These are phyloP conservation scores for Anguilla rostrata DNA, from an alignment of 2,113 vertebrate genomes.

Conservation along the genomic window DNA sequence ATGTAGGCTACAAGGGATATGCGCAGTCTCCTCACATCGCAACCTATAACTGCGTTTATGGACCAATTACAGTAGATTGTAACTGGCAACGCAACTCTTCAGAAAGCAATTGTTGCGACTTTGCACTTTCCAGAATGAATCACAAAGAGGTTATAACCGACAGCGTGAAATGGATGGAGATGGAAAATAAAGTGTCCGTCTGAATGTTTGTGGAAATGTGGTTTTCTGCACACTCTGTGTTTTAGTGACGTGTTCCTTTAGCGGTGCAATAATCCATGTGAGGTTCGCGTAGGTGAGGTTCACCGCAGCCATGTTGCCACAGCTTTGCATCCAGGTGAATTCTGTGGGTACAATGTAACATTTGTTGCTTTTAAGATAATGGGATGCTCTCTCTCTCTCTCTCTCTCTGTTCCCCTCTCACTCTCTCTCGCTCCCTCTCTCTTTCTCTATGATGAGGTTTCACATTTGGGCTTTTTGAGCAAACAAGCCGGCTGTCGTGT, in stretches of 20 bases:
- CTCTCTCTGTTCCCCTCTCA: neutral
- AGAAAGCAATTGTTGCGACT: neutral
- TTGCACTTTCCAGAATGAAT: neutral
- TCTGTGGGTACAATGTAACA: neutral
- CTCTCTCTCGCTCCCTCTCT: slow-evolving; percentile 1
- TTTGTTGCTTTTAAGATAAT: slow-evolving; percentile 18
- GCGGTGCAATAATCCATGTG: neutral
- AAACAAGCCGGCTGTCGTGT: slow-evolving; percentile 27
- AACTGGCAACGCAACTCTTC: neutral
- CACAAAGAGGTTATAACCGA: neutral
- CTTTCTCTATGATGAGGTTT: neutral
- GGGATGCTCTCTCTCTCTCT: neutral
- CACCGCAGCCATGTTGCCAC: slow-evolving; percentile 1
- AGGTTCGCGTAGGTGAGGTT: neutral
- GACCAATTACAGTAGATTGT: too few relatives aligned
- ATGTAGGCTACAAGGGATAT: too few relatives aligned
- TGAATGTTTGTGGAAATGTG: slow-evolving; percentile 1
- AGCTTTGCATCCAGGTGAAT: neutral
- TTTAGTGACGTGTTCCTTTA: neutral
- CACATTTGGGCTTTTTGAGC: slow-evolving; percentile 22
- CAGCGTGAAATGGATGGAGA: neutral
- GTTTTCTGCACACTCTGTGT: neutral
- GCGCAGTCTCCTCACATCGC: too few relatives aligned
- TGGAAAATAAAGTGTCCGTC: neutral
- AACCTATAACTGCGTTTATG: too few relatives aligned